phyloP scores from a whole-genome alignment of 2,888 invertebrate species.

The Archips xylosteana region DNA sequence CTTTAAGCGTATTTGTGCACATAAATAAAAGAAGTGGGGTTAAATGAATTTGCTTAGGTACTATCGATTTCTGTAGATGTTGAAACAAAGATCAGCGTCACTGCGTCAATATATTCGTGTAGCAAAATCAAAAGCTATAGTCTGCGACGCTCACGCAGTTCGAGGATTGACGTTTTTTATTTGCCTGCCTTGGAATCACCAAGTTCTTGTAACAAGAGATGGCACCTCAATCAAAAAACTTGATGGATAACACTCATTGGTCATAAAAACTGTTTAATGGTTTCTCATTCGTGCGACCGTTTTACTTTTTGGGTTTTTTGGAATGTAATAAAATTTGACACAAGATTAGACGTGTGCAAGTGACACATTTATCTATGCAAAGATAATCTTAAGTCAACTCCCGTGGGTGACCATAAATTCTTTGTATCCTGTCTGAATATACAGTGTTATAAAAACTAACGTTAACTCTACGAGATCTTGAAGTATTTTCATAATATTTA shows the following conservation, averaged over 20 bases:
- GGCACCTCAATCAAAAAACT: too few species aligned
- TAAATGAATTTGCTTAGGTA: constrained; percentile 22
- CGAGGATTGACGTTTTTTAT: background rate
- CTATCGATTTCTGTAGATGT: constrained; percentile 14
- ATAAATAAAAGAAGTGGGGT: constrained; percentile 15
- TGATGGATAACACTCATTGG: too few species aligned
- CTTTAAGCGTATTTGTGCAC: constrained; percentile 22
- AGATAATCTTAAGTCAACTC: too few species aligned
- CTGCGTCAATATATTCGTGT: background rate
- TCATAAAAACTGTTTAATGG: too few species aligned
- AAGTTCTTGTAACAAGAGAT: too few species aligned
- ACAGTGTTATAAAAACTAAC: background rate
- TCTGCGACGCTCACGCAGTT: background rate
- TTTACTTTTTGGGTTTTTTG: too few species aligned
- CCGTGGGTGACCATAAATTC: too few species aligned
- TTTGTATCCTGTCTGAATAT: background rate
- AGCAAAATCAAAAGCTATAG: background rate
- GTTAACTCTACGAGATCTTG: background rate
- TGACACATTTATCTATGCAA: too few species aligned
- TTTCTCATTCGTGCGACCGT: too few species aligned
- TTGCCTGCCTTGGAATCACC: background rate
- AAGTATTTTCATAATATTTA: too few species aligned
- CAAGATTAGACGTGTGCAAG: too few species aligned
- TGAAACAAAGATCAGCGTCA: constrained; percentile 7
- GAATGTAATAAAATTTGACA: too few species aligned